Evolutionary conservation across 2,797 vertebrate genomes (phyloP), one percentile per base, ranked within the genome.

Genomic region (Brotula barbata): DNA sequence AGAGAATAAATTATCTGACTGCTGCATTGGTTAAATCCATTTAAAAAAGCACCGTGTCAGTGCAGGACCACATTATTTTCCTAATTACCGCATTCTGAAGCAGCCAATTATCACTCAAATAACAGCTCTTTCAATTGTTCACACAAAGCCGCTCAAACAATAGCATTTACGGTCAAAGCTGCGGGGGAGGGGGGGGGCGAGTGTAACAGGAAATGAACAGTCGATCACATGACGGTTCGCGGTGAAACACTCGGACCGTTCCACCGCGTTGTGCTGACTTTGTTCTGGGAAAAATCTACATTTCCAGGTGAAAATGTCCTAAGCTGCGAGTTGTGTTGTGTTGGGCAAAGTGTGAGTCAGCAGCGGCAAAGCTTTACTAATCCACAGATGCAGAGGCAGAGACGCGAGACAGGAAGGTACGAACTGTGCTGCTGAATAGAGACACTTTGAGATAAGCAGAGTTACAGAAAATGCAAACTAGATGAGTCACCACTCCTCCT

Each of bases 401-500:
- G 56, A 68, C 25, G 15, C 2, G 51, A 81, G 77, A 82, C 64
- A 65, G 71, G 56, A 73, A 72, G 73, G 78, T 71, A 80, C 53
- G 50, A 78, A 82, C 71, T 82, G 70, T 77, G 82, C 77, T 75
- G 77, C 68, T 71, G 71, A 83, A 82, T 51, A 71, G 64, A 89
- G 78, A 84, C 79, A 80, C 82, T 86, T 77, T 76, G 79, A 89
- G 87, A 88, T 88, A 85, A 88, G 85, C 75, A 37, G 64, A 71
- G 76, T 75, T 75, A 75, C 61, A 79, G 85, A 85, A 84, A 80
- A 82, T 81, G 85, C 85, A 80, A 89, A 87, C 77, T 51, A 77
- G 80, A 88, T 89, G 86, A 91, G 75, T 89, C 86, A 91, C 86
- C 81, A 76, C 78, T 76, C 78, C 77, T 86, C 81, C 74, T 77